A percentile compares a stretch with the other conserved stretches of the same genome.
These are phyloP conservation scores for Lucifuga dentata DNA, from an alignment of 2,113 vertebrate species.

Conservation along the genomic window DNA sequence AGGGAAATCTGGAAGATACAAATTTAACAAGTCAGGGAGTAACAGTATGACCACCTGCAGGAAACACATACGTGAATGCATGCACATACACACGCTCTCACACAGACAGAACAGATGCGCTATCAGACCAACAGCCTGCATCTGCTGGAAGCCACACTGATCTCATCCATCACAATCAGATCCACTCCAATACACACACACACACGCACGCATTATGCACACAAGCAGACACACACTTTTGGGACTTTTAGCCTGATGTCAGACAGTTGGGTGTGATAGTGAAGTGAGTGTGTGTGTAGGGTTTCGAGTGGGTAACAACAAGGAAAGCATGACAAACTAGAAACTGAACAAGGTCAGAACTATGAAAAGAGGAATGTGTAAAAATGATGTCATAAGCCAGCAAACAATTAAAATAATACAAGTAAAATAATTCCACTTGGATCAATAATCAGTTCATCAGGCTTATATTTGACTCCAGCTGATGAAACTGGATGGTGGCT, in stretches of 20 bases:
- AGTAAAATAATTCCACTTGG: no score
- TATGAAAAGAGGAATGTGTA: slow-evolving; percentile 13
- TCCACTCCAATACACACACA: slow-evolving; percentile 44
- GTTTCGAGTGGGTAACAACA: rapidly evolving
- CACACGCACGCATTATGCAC: slow-evolving; percentile 30
- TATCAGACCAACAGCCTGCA: slow-evolving; percentile 59
- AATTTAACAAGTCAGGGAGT: no score
- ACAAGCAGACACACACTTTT: slow-evolving; percentile 37
- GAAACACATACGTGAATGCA: slow-evolving; percentile 1
- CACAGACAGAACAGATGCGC: slow-evolving; percentile 66
- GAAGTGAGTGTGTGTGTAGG: not conserved
- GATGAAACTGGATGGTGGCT: not conserved
- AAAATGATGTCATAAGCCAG: not conserved
- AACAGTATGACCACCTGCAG: not conserved
- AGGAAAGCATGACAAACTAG: not conserved
- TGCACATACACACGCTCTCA: slow-evolving; percentile 17
- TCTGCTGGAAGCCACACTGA: slow-evolving; percentile 57
- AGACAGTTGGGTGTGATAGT: not conserved
- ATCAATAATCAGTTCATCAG: no score
- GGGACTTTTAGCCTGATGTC: slow-evolving; percentile 29
- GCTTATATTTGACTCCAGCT: not conserved
- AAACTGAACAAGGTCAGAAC: slow-evolving; percentile 42
- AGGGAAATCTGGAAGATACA: slow-evolving; percentile 12
- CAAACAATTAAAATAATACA: not conserved
- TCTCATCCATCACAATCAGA: slow-evolving; percentile 65